These are phyloP conservation scores for Molorchus minor DNA, from an alignment of 2,888 invertebrate genomes.

Conservation along the genomic window DNA sequence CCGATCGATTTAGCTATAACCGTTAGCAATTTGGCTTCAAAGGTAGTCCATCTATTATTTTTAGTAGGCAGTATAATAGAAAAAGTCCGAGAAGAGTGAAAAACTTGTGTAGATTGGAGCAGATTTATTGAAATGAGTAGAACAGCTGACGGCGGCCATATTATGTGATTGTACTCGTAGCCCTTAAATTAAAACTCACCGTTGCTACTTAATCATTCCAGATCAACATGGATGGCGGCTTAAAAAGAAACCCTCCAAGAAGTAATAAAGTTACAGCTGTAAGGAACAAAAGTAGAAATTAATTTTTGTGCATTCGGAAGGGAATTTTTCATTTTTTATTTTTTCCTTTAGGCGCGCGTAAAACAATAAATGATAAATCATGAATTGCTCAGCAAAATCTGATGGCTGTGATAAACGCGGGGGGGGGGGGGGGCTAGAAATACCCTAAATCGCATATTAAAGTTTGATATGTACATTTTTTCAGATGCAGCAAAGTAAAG, in stretches of 20 bases:
- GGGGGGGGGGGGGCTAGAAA: too few relatives aligned
- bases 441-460: too few relatives aligned
- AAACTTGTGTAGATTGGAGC: conserved; percentile 38
- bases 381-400: too few relatives aligned
- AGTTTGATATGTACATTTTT: too few relatives aligned
- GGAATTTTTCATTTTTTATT: too few relatives aligned
- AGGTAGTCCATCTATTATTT: conserved; percentile 40
- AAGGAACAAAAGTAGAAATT: too few relatives aligned
- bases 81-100: conserved; percentile 31
- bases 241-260: neutral
- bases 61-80: conserved; percentile 35
- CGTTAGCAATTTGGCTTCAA: conserved; percentile 41
- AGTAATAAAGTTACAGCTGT: neutral
- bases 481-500: too few relatives aligned
- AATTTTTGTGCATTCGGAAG: too few relatives aligned
- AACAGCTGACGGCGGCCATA: conserved; percentile 45
- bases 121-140: conserved; percentile 47
- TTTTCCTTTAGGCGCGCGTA: too few relatives aligned
- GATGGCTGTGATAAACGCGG: too few relatives aligned
- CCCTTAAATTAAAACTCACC: conserved; percentile 38
- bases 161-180: conserved; percentile 28
- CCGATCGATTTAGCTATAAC: conserved; percentile 41
- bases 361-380: too few relatives aligned
- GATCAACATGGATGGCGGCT: neutral
- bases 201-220: conserved; percentile 18